Base-by-base conservation (phyloP, 2,888 invertebrate genomes). In the Homarus gammarus region DNA sequence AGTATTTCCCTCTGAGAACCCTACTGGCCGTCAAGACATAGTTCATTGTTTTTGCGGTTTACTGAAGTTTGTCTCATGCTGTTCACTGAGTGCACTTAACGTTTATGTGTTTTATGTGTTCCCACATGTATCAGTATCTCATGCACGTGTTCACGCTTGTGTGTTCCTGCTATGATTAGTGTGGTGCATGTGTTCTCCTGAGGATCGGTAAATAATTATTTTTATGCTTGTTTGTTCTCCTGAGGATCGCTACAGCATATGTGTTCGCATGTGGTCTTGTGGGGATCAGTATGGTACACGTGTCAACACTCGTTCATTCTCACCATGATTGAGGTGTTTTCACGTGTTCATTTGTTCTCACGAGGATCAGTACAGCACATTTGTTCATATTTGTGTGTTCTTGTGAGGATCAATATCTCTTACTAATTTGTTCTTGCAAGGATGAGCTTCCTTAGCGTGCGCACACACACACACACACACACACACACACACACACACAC, bases 51-150 rank as follows among this genome's bases (percentile, higher is more conserved):
- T n/a, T n/a, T n/a, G n/a, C n/a, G n/a, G n/a, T n/a, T 8, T 27
- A 5, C 6, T 64, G 64, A 64, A 64, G 27, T 64, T n/a, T 64
- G 27, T 27, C 27, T 64, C 8, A 64, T 10, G 27, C n/a, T 64
- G 64, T 64, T 64, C 64, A 64, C 27, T 64, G 27, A 64, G 64
- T 64, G 64, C 64, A 64, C 64, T 64, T 64, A 64, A 64, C 6
- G 22, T 27, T n/a, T 64, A n/a, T 27, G 31, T 64, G 27, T 64
- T 64, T 27, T 22, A 18, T 56, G 56, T 27, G 6, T 64, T 6
- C 15, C 12, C 5, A 8, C 64, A n/a, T 27, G 64, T n/a, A 64
- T 64, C 12, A 22, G 31, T 64, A 27, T 64, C 5, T 44, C 44
- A 27, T 64, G 27, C 31, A 64, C 22, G 27, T 64, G 27, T 64